phyloP scores from a whole-genome alignment of 2,888 invertebrate species.

The Lasioglossum zephyrum region DNA sequence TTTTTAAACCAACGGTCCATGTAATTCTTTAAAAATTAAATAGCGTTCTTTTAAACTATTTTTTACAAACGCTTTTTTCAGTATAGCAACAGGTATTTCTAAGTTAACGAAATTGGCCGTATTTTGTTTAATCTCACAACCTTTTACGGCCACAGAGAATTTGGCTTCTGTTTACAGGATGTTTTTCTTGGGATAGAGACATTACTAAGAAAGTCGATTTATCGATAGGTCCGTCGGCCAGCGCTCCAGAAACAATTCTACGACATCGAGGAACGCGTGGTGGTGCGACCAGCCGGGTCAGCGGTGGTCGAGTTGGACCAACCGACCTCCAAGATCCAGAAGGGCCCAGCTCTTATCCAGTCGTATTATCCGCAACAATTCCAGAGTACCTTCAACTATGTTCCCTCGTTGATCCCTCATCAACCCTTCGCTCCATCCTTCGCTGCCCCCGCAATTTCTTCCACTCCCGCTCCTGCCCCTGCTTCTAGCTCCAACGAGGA shows the following conservation, averaged over 20 bases:
- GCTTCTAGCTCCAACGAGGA: conserved; percentile 74
- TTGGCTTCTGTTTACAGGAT: too few relatives aligned
- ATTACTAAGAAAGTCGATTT: background rate
- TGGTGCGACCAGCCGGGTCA: conserved; percentile 87
- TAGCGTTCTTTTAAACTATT: too few relatives aligned
- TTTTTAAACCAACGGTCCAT: too few relatives aligned
- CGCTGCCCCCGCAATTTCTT: conserved; percentile 39
- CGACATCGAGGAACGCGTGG: conserved; percentile 87
- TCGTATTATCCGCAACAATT: conserved; percentile 72
- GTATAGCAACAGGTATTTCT: too few relatives aligned
- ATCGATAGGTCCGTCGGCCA: conserved; percentile 85
- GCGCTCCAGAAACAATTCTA: conserved; percentile 88
- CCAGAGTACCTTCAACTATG: conserved; percentile 1
- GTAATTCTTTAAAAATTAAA: too few relatives aligned
- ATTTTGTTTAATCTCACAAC: too few relatives aligned
- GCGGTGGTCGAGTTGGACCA: conserved; percentile 87
- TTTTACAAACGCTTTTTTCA: too few relatives aligned
- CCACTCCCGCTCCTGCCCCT: conserved; percentile 67
- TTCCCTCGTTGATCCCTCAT: conserved; percentile 58
- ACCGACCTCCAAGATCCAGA: conserved; percentile 86
- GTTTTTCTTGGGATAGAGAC: too few relatives aligned
- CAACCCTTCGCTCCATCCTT: conserved; percentile 34
- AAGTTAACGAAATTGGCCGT: too few relatives aligned
- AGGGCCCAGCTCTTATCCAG: conserved; percentile 84
- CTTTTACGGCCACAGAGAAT: too few relatives aligned